Evolutionary conservation across 2,797 vertebrate species (phyloP), one percentile per base, ranked within the genome.

Genomic region (Phrynocephalus forsythii): DNA sequence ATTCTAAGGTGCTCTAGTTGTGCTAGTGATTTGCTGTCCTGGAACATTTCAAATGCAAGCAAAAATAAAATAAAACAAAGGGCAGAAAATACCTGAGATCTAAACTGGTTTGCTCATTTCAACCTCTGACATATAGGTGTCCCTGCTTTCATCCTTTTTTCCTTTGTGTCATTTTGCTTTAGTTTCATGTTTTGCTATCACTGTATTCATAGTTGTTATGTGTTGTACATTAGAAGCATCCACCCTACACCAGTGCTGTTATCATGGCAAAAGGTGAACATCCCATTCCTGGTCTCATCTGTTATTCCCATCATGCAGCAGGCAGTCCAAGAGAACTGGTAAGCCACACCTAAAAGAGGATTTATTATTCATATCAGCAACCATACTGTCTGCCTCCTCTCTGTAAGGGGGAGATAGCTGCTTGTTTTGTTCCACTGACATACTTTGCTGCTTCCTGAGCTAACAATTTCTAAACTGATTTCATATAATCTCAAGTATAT

Each of bases 261-360:
- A 91, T 97, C 96, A 97, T 97, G 97, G 97, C 97, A 95, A 96
- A 97, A 95, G 97, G 96, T 96, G 96, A 96, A 89, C 95, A 96
- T 91, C 94, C 96, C 95, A 96, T 97, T 91, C 97, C 97, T 93
- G 96, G 97, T 96, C 94, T 97, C 97, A 97, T 97, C 97, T 96
- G 20, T 97, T 96, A 95, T 96, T 96, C 95, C 93, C 98, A 98
- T 98, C 98, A 98, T 94, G 97, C 98, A 97, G 97, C 98, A 97
- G 94, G 93, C 97, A 98, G 97, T 97, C 95, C 95, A 96, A 96
- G 97, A 95, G 94, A 97, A 94, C 97, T 93, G 98, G 98, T 99
- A 98, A 98, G 98, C 96, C 87, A 87, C 85, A 86, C 88, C 94
- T 94, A 76, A 73, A 92, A 94, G 92, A 95, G 92, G 94, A 92